Base-by-base conservation (phyloP, 2,113 vertebrate species). In the Hepsetus odoe region DNA sequence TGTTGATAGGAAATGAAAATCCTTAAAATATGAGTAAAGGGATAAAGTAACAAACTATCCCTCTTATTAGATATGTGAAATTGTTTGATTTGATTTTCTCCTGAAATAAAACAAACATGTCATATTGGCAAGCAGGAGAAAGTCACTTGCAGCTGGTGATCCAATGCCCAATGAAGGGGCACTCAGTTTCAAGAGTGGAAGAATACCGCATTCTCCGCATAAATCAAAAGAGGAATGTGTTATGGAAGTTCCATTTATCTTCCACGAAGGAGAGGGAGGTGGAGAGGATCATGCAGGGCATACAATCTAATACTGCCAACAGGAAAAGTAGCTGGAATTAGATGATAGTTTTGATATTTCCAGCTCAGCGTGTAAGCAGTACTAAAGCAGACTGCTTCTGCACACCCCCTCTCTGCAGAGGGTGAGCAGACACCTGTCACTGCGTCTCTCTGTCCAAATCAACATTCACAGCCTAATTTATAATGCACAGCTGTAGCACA, bases 401-500 rank as follows among this genome's bases (percentile, higher is more conserved):
- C 38, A 58, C 79, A 26, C 14, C 33, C 16, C 40, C 53, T 10
- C 72, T 33, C 65, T 32, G 71, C 62, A 53, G 14, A 62, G 53
- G 38, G 32, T 14, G 56, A 64, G 22, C 42, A 46, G 56, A 33
- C 83, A 77, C 80, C 80, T 85, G 83, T 85, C 30, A 38, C 71
- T 74, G 46, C 14, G 46, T 49, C 76, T 74, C 59, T 80, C 64
- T 53, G 55, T 61, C 66, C 56, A 5, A 28, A 53, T 35, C 33
- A 51, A 58, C 51, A 40, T 55, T 56, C 51, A 58, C 53, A 26
- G 40, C 38, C 20, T 85, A 80, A 85, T 85, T 85, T 82, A 82
- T 85, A 80, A 74, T 77, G 62, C 73, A 61, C 80, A 82, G 80
- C 83, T 85, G 83, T 80, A 82, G 55, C 56, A 22, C 32, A 30